phyloP scores from a whole-genome alignment of 2,113 vertebrate species.

The Anhinga anhinga region DNA sequence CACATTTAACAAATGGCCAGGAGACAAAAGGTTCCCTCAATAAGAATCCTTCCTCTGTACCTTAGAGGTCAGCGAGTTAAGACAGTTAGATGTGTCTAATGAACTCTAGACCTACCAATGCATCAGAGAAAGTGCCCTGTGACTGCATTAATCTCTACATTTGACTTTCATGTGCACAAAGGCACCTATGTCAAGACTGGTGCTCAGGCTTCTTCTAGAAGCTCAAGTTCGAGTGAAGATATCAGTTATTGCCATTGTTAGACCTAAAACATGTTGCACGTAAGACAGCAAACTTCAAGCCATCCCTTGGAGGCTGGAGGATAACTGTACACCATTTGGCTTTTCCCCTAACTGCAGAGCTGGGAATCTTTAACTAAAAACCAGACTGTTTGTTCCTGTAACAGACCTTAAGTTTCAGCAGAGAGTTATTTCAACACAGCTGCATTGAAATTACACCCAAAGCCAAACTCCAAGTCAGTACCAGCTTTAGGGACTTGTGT shows the following conservation, averaged over 20 bases:
- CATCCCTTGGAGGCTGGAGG: background rate
- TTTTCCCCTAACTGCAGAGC: background rate
- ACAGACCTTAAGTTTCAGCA: background rate
- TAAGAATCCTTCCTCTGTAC: background rate
- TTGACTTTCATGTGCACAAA: background rate
- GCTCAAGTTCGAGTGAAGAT: background rate
- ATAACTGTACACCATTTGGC: background rate
- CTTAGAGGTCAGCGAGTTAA: background rate
- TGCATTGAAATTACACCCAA: background rate
- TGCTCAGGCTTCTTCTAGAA: background rate
- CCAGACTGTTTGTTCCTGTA: background rate
- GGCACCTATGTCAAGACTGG: background rate
- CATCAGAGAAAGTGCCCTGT: background rate
- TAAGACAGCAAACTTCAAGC: background rate
- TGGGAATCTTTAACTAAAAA: background rate
- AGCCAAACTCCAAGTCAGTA: background rate
- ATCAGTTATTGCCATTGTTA: background rate
- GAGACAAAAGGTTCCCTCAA: background rate
- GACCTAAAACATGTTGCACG: fast-evolving
- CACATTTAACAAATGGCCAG: background rate
- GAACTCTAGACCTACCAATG: background rate
- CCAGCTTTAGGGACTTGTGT: background rate
- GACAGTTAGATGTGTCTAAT: background rate
- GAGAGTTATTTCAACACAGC: background rate
- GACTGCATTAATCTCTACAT: background rate